Conservation (phyloP, 2,113 vertebrate genomes). For the Geococcyx californianus region DNA sequence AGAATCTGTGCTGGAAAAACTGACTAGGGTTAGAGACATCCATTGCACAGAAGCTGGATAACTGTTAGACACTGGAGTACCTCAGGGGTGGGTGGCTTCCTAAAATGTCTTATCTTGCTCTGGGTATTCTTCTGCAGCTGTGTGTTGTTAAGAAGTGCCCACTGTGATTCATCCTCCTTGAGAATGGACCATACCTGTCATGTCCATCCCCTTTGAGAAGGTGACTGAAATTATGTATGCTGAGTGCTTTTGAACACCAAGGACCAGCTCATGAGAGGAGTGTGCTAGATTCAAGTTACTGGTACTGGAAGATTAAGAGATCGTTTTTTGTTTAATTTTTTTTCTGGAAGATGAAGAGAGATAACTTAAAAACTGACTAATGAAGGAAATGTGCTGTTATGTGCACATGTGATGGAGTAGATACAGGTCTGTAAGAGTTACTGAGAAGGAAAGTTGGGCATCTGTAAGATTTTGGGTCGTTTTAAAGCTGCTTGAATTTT, state of each 20-base stretch:
- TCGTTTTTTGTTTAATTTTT: background rate
- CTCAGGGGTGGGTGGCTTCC: slow-evolving; percentile 6
- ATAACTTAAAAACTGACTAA: background rate
- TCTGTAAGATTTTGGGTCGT: background rate
- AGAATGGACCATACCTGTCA: background rate
- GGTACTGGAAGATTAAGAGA: slow-evolving; percentile 4
- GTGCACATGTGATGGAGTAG: background rate
- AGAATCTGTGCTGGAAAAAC: slow-evolving; percentile 38
- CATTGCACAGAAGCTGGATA: slow-evolving; percentile 43
- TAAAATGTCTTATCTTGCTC: slow-evolving; percentile 50
- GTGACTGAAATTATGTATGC: background rate
- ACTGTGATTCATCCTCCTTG: background rate
- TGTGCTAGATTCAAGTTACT: background rate
- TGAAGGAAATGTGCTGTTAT: background rate
- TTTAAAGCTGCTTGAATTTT: slow-evolving; percentile 40
- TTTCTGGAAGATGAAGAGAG: background rate
- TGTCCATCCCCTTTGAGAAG: background rate
- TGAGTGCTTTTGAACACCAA: background rate
- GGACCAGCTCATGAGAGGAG: background rate
- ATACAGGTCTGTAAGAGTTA: background rate
- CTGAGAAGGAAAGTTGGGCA: background rate
- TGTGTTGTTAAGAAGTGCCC: slow-evolving; percentile 49
- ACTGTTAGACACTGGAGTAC: slow-evolving; percentile 41
- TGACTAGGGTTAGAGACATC: slow-evolving; percentile 53
- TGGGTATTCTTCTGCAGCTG: slow-evolving; percentile 58